These are phyloP conservation scores for Grallaria varia DNA, from an alignment of 2,113 vertebrate species.

Conservation along the genomic window DNA sequence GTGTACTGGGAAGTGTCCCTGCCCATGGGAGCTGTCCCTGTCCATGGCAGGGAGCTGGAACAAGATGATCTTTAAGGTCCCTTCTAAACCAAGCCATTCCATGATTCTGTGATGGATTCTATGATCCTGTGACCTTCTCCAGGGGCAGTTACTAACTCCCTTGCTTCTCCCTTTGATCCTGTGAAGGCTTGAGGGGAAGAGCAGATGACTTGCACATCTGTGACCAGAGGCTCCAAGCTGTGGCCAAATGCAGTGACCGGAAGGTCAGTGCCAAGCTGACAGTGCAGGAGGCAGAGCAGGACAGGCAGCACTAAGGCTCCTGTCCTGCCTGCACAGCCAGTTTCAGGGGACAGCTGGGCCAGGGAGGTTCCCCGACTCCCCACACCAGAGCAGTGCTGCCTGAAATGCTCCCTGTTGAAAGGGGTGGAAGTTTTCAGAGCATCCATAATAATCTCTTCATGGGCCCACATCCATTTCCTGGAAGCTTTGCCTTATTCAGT, in stretches of 20 bases:
- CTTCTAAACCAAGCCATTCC: neutral
- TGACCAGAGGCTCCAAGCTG: neutral
- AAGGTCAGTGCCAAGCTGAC: neutral
- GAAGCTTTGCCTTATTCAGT: neutral
- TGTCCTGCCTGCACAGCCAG: neutral
- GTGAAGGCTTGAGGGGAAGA: neutral
- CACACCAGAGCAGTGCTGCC: neutral
- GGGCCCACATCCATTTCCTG: neutral
- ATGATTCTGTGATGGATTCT: neutral
- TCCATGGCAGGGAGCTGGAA: neutral
- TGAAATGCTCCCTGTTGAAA: neutral
- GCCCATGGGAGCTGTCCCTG: neutral
- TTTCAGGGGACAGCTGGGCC: neutral
- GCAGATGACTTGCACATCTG: neutral
- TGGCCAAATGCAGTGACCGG: fast-evolving
- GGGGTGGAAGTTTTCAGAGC: neutral
- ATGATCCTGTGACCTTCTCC: neutral
- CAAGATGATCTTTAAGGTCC: no score
- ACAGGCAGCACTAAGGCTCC: neutral
- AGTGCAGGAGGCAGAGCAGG: neutral
- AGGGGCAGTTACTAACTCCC: neutral
- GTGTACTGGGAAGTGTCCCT: neutral
- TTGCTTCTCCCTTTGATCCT: neutral
- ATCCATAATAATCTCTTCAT: neutral
- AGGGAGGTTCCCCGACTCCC: neutral